These are phyloP conservation scores for Thera britannica DNA, from an alignment of 2,888 invertebrate genomes.

Conservation along the genomic window DNA sequence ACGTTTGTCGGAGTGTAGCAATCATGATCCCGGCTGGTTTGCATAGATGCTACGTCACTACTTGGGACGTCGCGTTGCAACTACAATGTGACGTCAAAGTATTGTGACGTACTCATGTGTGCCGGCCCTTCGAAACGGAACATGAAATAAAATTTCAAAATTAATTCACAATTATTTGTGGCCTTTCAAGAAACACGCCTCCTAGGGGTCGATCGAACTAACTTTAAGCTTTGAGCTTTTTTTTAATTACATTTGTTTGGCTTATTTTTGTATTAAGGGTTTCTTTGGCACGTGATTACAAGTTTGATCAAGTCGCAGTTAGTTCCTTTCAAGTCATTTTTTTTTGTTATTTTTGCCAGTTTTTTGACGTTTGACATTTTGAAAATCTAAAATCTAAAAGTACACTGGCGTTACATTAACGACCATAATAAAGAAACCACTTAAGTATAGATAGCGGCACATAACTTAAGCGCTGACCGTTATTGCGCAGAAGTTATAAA, in stretches of 20 bases:
- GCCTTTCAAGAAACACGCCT: slow-evolving; percentile 57
- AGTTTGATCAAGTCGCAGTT: slow-evolving; percentile 21
- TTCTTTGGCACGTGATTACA: slow-evolving; percentile 31
- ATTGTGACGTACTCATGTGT: background rate
- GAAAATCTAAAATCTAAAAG: slow-evolving; percentile 24
- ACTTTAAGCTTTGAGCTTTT: slow-evolving; percentile 63
- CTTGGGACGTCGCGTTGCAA: background rate
- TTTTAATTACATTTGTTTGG: slow-evolving; percentile 36
- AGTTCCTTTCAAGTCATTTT: slow-evolving; percentile 40
- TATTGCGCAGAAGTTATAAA: too few relatives aligned
- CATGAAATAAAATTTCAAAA: slow-evolving; percentile 43
- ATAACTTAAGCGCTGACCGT: too few relatives aligned
- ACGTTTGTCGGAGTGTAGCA: slow-evolving; percentile 23
- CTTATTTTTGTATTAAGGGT: slow-evolving; percentile 35
- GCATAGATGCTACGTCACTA: background rate
- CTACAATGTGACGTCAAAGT: background rate
- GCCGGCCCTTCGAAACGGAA: slow-evolving; percentile 6
- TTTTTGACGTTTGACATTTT: slow-evolving; percentile 20
- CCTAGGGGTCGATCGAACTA: slow-evolving; percentile 49
- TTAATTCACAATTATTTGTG: slow-evolving; percentile 53
- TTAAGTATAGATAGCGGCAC: slow-evolving; percentile 39
- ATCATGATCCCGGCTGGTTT: background rate
- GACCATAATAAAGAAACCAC: slow-evolving; percentile 61
- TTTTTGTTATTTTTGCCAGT: slow-evolving; percentile 31
- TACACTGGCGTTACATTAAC: slow-evolving; percentile 22